Conservation (phyloP, 2,888 invertebrate species). For the Danaus chrysippus region DNA sequence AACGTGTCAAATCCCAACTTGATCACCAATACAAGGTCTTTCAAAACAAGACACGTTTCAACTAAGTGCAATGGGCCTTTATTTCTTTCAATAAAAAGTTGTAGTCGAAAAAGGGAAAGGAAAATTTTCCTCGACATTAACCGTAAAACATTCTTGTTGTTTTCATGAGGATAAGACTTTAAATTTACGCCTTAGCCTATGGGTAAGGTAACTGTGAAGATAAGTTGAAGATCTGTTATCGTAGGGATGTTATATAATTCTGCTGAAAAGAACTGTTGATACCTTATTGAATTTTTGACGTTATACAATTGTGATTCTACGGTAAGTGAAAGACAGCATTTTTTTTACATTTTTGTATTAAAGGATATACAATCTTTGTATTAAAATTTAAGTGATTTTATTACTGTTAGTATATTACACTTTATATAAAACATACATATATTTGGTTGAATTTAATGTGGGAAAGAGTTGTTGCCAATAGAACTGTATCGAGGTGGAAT, state of each 20-base stretch:
- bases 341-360: background rate
- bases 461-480: conserved; percentile 30
- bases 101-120: too few relatives aligned
- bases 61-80: conserved; percentile 28
- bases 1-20: too few relatives aligned
- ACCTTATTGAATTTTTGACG: too few relatives aligned
- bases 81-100: conserved; percentile 29
- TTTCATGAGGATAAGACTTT: too few relatives aligned
- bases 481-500: conserved; percentile 27
- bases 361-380: background rate
- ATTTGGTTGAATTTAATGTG: conserved; percentile 31
- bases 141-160: conserved; percentile 8
- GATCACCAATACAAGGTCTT: too few relatives aligned
- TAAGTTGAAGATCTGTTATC: too few relatives aligned
- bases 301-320: too few relatives aligned
- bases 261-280: too few relatives aligned
- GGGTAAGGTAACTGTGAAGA: too few relatives aligned
- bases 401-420: background rate
- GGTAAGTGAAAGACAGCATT: too few relatives aligned
- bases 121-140: conserved; percentile 21
- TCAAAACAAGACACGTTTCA: conserved; percentile 17
- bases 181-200: too few relatives aligned
- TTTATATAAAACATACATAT: conserved; percentile 29
- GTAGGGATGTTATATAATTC: too few relatives aligned
- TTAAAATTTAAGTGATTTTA: background rate